These are phyloP conservation scores for Euleptes europaea DNA, from an alignment of 2,113 vertebrate genomes.

Conservation along the genomic window DNA sequence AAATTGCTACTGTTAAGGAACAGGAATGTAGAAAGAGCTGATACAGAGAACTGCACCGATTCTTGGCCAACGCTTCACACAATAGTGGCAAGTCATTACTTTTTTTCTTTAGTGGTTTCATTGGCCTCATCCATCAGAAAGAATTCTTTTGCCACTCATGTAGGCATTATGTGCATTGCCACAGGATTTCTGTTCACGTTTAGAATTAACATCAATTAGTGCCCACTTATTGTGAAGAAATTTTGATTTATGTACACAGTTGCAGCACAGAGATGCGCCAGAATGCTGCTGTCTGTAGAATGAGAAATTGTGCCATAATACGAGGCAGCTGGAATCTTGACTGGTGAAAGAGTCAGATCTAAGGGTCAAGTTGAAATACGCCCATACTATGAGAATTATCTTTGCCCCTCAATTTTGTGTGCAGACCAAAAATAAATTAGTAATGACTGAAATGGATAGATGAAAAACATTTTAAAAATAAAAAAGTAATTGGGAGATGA, in stretches of 20 bases:
- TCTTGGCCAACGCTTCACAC: constrained; percentile 32
- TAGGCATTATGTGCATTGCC: constrained; percentile 18
- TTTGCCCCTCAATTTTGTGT: neutral
- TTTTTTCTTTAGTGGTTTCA: constrained; percentile 40
- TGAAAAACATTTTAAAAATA: constrained; percentile 7
- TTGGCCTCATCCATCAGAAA: constrained; percentile 31
- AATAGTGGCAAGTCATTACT: constrained; percentile 46
- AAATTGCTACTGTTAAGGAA: constrained; percentile 61
- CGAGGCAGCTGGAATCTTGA: neutral
- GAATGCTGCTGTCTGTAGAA: neutral
- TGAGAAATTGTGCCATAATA: fast-evolving
- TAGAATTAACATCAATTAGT: constrained; percentile 33
- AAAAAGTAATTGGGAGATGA: neutral
- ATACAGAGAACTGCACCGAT: constrained; percentile 28
- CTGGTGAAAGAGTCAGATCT: constrained; percentile 2
- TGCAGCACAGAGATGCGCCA: neutral
- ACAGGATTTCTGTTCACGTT: constrained; percentile 20
- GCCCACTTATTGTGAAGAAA: neutral
- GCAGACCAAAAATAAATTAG: neutral
- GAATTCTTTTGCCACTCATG: constrained; percentile 24
- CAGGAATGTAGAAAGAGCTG: constrained; percentile 53
- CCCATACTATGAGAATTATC: neutral
- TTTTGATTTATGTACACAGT: neutral
- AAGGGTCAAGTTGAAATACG: neutral
- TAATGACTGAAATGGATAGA: neutral